phyloP scores from a whole-genome alignment of 1,140 invertebrate genomes.

The Stenopsyche tienmushanensis region DNA sequence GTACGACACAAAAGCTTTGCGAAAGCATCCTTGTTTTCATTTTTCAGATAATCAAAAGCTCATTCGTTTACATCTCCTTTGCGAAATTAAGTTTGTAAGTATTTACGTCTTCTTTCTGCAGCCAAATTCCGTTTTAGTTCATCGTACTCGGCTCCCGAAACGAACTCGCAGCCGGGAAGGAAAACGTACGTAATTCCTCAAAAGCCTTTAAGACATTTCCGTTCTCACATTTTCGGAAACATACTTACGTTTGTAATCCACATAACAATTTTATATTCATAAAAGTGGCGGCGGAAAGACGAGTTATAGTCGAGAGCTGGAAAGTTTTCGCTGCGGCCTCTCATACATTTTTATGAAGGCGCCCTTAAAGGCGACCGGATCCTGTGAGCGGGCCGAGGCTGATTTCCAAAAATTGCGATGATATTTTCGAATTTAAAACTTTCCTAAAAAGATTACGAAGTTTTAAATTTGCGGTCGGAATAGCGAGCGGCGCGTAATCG shows the following conservation, averaged over 20 bases:
- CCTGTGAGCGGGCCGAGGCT: neutral
- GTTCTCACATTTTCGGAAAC: neutral
- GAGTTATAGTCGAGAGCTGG: neutral
- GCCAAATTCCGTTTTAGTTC: no score
- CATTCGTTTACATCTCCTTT: no score
- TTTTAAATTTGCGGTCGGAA: neutral
- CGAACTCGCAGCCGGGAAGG: neutral
- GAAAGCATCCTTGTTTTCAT: no score
- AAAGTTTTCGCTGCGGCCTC: neutral
- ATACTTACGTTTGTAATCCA: conserved; percentile 13
- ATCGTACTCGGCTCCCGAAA: no score
- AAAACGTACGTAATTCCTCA: neutral
- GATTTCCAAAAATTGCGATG: conserved; percentile 10
- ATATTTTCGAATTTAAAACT: conserved; percentile 26
- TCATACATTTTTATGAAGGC: conserved; percentile 29
- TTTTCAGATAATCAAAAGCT: no score
- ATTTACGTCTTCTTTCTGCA: no score
- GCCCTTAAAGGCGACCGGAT: neutral
- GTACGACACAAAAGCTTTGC: no score
- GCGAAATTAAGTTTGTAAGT: no score
- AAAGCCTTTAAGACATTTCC: neutral
- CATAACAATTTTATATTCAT: conserved; percentile 26
- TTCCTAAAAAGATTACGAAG: conserved; percentile 12
- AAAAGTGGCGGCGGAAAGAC: conserved; percentile 7
- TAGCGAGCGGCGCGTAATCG: neutral